These are phyloP conservation scores for Leptodactylus fuscus DNA, from an alignment of 2,113 vertebrate species.

Conservation along the genomic window DNA sequence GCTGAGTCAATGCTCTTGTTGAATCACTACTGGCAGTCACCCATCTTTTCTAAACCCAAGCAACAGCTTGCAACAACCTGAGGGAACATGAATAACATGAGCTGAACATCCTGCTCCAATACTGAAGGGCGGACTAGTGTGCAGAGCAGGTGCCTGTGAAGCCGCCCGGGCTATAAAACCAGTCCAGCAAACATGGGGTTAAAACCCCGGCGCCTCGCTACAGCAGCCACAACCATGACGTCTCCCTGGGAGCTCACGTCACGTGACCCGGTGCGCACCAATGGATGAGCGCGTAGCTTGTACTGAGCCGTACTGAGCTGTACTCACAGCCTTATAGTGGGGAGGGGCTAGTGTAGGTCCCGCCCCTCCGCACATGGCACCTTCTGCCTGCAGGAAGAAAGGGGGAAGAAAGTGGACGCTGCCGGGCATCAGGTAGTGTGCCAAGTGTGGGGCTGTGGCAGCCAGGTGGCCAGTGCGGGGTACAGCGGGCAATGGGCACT, in stretches of 20 bases:
- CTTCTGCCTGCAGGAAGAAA: conserved; percentile 35
- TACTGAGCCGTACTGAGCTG: too few relatives aligned
- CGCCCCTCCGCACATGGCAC: conserved; percentile 50
- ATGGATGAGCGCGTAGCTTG: neutral
- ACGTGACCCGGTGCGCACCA: neutral
- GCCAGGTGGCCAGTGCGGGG: too few relatives aligned
- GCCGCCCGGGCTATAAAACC: too few relatives aligned
- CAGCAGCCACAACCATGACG: neutral
- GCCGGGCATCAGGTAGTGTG: conserved; percentile 19
- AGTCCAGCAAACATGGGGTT: neutral
- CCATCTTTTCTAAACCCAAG: too few relatives aligned
- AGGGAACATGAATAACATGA: too few relatives aligned
- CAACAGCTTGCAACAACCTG: too few relatives aligned
- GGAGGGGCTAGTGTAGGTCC: neutral
- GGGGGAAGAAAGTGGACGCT: conserved; percentile 8
- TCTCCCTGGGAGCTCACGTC: neutral
- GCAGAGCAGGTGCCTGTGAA: too few relatives aligned
- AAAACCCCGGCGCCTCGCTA: neutral
- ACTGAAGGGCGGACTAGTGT: too few relatives aligned
- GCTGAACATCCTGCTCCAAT: too few relatives aligned
- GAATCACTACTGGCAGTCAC: too few relatives aligned
- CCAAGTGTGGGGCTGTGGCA: neutral
- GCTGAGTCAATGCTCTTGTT: too few relatives aligned
- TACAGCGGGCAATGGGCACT: neutral
- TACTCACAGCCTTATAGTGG: neutral